Percentiles rank a stretch among this genome's conserved stretches.
Evolutionary conservation across 2,888 invertebrate species (phyloP).

Genomic region (Clitarchus hookeri): DNA sequence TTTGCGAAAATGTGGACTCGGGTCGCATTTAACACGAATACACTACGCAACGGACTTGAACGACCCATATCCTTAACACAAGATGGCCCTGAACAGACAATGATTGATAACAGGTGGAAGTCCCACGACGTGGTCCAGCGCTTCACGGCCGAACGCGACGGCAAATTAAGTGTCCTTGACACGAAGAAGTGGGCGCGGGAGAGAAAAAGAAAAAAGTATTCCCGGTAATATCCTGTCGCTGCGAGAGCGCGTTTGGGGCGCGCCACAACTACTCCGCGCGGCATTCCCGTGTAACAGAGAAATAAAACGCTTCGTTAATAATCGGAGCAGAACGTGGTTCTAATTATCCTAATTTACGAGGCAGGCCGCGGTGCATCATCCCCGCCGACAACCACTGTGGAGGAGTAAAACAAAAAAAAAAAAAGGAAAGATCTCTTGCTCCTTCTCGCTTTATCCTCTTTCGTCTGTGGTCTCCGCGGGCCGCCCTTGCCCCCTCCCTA

Average conservation of each 20-base stretch:
- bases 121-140: too few relatives aligned
- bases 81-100: too few relatives aligned
- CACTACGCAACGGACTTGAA: too few relatives aligned
- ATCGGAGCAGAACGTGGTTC: constrained; percentile 9
- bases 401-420: background rate
- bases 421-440: background rate
- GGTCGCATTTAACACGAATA: too few relatives aligned
- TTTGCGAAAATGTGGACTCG: too few relatives aligned
- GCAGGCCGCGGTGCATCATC: constrained; percentile 14
- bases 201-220: too few relatives aligned
- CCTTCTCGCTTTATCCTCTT: background rate
- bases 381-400: background rate
- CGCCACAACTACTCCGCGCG: too few relatives aligned
- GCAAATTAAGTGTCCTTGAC: too few relatives aligned
- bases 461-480: background rate
- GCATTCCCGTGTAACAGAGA: background rate
- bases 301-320: constrained; percentile 14
- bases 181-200: too few relatives aligned
- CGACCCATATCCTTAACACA: too few relatives aligned
- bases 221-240: background rate
- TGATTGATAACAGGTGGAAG: too few relatives aligned
- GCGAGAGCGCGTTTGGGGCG: background rate
- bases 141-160: too few relatives aligned
- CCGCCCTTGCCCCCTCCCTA: background rate
- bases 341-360: constrained; percentile 14